Conservation (phyloP, 2,888 invertebrate genomes). For the Acrobasis suavella region DNA sequence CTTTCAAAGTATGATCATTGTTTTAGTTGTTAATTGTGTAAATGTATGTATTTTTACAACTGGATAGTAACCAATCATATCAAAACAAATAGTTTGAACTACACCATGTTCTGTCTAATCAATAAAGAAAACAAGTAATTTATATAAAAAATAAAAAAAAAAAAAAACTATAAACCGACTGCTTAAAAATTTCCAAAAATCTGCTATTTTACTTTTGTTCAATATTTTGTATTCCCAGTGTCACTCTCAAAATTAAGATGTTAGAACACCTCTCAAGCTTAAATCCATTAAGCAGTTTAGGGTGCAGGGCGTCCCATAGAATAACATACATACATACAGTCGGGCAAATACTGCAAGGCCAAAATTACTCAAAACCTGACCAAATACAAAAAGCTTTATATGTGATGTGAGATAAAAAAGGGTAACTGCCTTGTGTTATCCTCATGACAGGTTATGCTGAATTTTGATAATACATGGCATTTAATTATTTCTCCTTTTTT, state of each 20-base stretch:
- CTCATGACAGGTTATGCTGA: background rate
- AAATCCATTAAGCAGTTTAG: too few species aligned
- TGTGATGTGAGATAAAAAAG: background rate
- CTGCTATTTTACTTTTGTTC: too few species aligned
- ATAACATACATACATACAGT: too few species aligned
- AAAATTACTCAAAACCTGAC: slow-evolving; percentile 10
- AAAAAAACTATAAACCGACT: too few species aligned
- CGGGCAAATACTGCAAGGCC: slow-evolving; percentile 17
- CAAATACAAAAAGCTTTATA: slow-evolving; percentile 12
- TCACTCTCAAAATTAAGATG: too few species aligned
- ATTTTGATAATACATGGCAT: too few species aligned
- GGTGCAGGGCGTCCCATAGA: too few species aligned
- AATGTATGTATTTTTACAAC: slow-evolving; percentile 27
- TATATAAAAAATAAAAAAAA: too few species aligned
- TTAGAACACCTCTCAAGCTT: too few species aligned
- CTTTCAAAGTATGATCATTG: slow-evolving; percentile 34
- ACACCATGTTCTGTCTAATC: slow-evolving; percentile 25
- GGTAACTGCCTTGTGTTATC: background rate
- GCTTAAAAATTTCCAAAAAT: too few species aligned
- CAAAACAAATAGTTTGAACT: slow-evolving; percentile 48
- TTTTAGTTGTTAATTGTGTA: slow-evolving; percentile 27
- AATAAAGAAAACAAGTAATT: slow-evolving; percentile 30
- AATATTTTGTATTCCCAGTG: too few species aligned
- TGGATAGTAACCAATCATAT: slow-evolving; percentile 46
- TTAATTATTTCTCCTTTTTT: too few species aligned